Evolutionary conservation across 2,888 invertebrate genomes (phyloP).

Genomic region (Ernsta delagoae): DNA sequence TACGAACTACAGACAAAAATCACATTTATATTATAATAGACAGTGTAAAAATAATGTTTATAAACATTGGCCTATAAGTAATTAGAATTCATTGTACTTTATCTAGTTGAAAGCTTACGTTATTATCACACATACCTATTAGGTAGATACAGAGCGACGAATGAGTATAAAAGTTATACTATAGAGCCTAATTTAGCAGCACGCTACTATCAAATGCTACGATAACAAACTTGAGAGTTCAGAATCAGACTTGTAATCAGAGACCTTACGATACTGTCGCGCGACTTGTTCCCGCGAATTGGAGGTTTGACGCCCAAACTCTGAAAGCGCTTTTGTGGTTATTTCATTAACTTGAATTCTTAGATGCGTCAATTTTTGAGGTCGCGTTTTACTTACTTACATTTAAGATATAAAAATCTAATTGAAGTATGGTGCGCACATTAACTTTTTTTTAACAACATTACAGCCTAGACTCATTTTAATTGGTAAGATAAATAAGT

Average conservation of each 20-base stretch:
- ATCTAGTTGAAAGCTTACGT: conserved; percentile 82
- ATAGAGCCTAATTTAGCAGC: conserved; percentile 60
- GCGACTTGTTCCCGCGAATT: conserved; percentile 47
- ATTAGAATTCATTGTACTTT: conserved; percentile 79
- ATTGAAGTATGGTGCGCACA: conserved; percentile 42
- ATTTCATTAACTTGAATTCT: conserved; percentile 21
- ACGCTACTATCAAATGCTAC: conserved; percentile 45
- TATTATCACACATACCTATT: conserved; percentile 83
- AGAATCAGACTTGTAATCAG: conserved; percentile 55
- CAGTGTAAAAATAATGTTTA: conserved; percentile 84
- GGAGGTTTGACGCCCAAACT: conserved; percentile 36
- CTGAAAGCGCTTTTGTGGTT: conserved; percentile 39
- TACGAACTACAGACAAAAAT: conserved; percentile 73
- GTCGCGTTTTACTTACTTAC: conserved; percentile 28
- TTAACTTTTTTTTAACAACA: conserved; percentile 31
- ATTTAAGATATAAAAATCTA: conserved; percentile 36
- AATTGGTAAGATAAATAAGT: conserved; percentile 28
- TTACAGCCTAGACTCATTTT: conserved; percentile 9
- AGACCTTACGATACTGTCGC: conserved; percentile 47
- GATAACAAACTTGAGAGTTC: conserved; percentile 50
- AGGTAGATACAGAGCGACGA: conserved; percentile 73
- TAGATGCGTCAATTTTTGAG: conserved; percentile 20
- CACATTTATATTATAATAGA: conserved; percentile 74
- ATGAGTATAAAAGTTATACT: conserved; percentile 75
- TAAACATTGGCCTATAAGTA: conserved; percentile 77